Conservation (phyloP, 1,140 invertebrate genomes). For the Listronotus bonariensis region DNA sequence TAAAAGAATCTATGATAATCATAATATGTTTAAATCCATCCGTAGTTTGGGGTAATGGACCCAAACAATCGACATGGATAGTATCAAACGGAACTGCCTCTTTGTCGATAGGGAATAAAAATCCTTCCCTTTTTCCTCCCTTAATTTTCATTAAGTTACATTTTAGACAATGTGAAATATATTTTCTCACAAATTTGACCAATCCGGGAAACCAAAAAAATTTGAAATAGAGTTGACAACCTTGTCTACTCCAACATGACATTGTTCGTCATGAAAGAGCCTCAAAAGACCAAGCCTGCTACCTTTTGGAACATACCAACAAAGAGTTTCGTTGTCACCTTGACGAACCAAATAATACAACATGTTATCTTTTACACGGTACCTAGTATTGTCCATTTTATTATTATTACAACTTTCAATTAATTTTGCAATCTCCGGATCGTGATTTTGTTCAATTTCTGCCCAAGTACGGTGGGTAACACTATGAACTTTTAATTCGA, state of each 20-base stretch:
- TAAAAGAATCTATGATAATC: slow-evolving; percentile 51
- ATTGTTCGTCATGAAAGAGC: slow-evolving; percentile 49
- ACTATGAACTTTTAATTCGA: not conserved
- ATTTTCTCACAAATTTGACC: slow-evolving; percentile 35
- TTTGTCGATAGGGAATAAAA: slow-evolving; percentile 42
- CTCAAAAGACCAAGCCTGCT: slow-evolving; percentile 42
- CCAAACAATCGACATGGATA: not conserved
- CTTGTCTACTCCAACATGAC: slow-evolving; percentile 45
- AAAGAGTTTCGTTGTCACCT: slow-evolving; percentile 35
- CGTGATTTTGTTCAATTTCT: slow-evolving; percentile 34
- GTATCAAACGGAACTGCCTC: slow-evolving; percentile 28
- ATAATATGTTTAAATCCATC: slow-evolving; percentile 17
- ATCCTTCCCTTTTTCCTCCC: slow-evolving; percentile 46
- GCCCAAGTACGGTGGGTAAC: slow-evolving; percentile 37
- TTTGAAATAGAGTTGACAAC: slow-evolving; percentile 42
- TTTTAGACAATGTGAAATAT: slow-evolving; percentile 41
- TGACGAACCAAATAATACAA: not conserved
- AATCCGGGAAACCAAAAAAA: slow-evolving; percentile 46
- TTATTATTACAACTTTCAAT: too few relatives aligned
- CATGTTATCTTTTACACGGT: too few relatives aligned
- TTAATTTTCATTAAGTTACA: slow-evolving; percentile 43
- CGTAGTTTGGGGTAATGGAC: not conserved
- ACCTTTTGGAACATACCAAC: slow-evolving; percentile 35
- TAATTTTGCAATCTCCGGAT: too few relatives aligned
- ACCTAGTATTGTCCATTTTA: not conserved